These are phyloP conservation scores for Morelia viridis DNA, from an alignment of 2,797 vertebrate species.

Conservation along the genomic window DNA sequence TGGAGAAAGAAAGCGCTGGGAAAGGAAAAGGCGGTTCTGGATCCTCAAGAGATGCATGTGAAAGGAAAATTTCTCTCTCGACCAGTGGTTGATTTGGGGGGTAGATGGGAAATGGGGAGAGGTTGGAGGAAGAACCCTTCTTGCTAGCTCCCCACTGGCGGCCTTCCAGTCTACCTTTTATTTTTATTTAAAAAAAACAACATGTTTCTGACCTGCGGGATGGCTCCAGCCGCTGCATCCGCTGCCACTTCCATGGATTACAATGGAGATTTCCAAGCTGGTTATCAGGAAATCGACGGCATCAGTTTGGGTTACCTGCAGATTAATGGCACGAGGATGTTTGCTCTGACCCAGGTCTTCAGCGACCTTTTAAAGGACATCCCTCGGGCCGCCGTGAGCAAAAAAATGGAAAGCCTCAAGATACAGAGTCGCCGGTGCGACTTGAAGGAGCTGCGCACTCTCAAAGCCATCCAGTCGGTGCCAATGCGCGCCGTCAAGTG, in stretches of 20 bases:
- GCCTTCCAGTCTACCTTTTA: slow-evolving; percentile 3
- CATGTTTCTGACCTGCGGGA: slow-evolving; percentile 68
- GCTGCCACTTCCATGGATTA: slow-evolving; percentile 41
- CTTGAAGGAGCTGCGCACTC: slow-evolving; percentile 65
- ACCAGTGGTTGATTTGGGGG: slow-evolving; percentile 15
- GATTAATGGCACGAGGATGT: slow-evolving; percentile 69
- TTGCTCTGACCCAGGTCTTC: slow-evolving; percentile 72
- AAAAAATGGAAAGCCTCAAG: slow-evolving; percentile 68
- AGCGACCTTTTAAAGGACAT: slow-evolving; percentile 68
- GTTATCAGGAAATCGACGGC: slow-evolving; percentile 69
- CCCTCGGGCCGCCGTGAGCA: slow-evolving; percentile 69
- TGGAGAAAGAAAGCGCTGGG: slow-evolving; percentile 5
- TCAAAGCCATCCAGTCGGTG: slow-evolving; percentile 71
- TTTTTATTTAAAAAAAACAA: background rate
- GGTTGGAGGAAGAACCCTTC: background rate
- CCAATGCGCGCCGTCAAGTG: slow-evolving; percentile 69
- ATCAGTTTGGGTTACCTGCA: slow-evolving; percentile 72
- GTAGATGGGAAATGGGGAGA: slow-evolving; percentile 44
- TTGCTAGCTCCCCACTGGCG: background rate
- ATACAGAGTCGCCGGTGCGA: slow-evolving; percentile 73
- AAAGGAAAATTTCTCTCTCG: slow-evolving; percentile 39
- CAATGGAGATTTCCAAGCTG: slow-evolving; percentile 56
- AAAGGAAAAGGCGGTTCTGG: slow-evolving; percentile 32
- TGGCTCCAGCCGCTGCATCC: slow-evolving; percentile 36
- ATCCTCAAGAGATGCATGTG: slow-evolving; percentile 37